Conservation (phyloP, 2,888 invertebrate genomes). For the Harpalus rufipes region DNA sequence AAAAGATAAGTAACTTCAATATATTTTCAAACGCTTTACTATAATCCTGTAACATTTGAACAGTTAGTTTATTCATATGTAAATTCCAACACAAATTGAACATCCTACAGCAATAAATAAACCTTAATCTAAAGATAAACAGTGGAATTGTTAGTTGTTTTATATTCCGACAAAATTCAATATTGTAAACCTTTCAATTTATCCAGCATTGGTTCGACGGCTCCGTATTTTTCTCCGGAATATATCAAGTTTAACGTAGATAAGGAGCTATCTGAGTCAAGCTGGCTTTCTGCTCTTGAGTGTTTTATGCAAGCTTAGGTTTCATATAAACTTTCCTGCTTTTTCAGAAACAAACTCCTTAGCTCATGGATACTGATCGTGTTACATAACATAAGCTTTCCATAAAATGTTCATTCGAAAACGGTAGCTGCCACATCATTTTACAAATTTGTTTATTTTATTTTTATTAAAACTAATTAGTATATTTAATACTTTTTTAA, state of each 20-base stretch:
- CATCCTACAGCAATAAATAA: conserved; percentile 42
- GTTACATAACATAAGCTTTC: neutral
- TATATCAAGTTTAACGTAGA: conserved; percentile 44
- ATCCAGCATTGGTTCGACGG: conserved; percentile 31
- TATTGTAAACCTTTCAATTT: conserved; percentile 53
- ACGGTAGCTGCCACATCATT: neutral
- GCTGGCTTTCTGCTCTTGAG: conserved; percentile 45
- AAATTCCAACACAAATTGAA: conserved; percentile 39
- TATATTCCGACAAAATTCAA: conserved; percentile 47
- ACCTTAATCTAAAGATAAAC: conserved; percentile 45
- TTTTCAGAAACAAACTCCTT: conserved; percentile 29
- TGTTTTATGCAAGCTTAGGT: conserved; percentile 46
- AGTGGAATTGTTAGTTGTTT: conserved; percentile 37
- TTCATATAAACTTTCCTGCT: conserved; percentile 35
- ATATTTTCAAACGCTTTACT: conserved; percentile 7
- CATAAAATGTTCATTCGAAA: neutral
- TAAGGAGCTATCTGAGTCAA: conserved; percentile 37
- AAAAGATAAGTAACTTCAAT: conserved; percentile 1
- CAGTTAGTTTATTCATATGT: conserved; percentile 16
- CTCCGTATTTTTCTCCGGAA: conserved; percentile 37
- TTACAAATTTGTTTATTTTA: neutral
- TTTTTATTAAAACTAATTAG: neutral
- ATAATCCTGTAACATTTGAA: conserved; percentile 16
- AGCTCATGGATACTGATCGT: neutral
- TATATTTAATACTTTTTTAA: too few species aligned